A percentile compares a stretch with the other conserved stretches of the same genome.
Conservation (phyloP, 2,113 vertebrate genomes). For the Ctenodactylus gundi region DNA sequence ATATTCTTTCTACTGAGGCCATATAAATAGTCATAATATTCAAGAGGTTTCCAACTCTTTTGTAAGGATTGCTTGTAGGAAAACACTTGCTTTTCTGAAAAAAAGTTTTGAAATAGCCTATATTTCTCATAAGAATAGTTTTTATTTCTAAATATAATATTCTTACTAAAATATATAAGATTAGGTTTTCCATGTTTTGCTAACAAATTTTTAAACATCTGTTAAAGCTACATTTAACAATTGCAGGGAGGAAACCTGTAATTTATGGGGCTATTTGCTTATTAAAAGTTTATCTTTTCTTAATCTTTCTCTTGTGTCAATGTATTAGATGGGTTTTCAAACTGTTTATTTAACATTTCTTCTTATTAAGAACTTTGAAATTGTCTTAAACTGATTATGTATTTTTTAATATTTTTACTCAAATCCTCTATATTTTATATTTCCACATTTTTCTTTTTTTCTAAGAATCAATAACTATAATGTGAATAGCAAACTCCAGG, state of each 20-base stretch:
- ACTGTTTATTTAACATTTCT: constrained; percentile 39
- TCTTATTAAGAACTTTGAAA: constrained; percentile 55
- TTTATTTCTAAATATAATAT: background rate
- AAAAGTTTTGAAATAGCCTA: background rate
- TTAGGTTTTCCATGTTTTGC: background rate
- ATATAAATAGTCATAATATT: background rate
- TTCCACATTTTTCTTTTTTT: constrained; percentile 67
- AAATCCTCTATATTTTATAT: constrained; percentile 49
- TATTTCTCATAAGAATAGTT: background rate
- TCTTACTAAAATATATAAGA: background rate
- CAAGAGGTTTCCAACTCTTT: background rate
- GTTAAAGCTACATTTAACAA: background rate
- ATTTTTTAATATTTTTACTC: constrained; percentile 45
- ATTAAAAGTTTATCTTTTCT: background rate
- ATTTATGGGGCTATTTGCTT: background rate
- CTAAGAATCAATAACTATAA: constrained; percentile 46
- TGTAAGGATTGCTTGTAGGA: no score
- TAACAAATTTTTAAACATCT: constrained; percentile 29
- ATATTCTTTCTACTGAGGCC: background rate
- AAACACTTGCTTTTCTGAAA: no score
- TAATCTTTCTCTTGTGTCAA: background rate
- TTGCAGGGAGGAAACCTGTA: background rate
- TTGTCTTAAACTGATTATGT: constrained; percentile 52
- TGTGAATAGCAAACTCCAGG: background rate
- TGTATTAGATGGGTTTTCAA: background rate